phyloP scores from a whole-genome alignment of 53 echinoderm and acorn worm genomes.

The Stichopus horrens region DNA sequence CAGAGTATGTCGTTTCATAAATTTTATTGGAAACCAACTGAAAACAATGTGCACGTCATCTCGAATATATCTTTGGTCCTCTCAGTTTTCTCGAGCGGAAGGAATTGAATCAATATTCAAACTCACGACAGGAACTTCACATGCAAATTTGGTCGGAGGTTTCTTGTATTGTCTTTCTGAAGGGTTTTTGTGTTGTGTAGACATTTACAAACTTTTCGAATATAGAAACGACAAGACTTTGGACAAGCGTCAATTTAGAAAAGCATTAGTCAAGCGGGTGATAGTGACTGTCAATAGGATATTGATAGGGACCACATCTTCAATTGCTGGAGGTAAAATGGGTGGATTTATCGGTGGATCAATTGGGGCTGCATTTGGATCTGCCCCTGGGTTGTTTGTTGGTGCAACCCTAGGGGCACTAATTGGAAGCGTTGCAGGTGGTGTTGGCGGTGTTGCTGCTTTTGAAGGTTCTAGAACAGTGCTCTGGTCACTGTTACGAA shows the following conservation, averaged over 20 bases:
- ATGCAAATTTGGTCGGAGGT: slow-evolving; percentile 10
- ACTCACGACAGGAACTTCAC: too few species aligned
- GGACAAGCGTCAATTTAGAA: neutral
- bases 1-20: neutral
- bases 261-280: neutral
- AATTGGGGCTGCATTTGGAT: neutral
- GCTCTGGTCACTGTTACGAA: neutral
- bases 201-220: neutral
- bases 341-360: neutral
- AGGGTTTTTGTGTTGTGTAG: neutral
- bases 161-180: neutral
- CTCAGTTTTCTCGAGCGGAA: neutral
- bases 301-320: neutral
- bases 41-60: too few species aligned
- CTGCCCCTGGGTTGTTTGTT: neutral
- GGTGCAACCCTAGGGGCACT: neutral
- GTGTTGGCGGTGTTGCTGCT: slow-evolving; percentile 10
- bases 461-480: neutral
- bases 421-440: slow-evolving; percentile 20
- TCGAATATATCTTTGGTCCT: neutral
- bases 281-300: neutral
- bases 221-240: neutral
- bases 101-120: neutral
- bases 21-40: neutral
- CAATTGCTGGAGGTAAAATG: neutral